Conservation (phyloP, 92 coral and sea anemone genomes). For the Phenganax marumi region DNA sequence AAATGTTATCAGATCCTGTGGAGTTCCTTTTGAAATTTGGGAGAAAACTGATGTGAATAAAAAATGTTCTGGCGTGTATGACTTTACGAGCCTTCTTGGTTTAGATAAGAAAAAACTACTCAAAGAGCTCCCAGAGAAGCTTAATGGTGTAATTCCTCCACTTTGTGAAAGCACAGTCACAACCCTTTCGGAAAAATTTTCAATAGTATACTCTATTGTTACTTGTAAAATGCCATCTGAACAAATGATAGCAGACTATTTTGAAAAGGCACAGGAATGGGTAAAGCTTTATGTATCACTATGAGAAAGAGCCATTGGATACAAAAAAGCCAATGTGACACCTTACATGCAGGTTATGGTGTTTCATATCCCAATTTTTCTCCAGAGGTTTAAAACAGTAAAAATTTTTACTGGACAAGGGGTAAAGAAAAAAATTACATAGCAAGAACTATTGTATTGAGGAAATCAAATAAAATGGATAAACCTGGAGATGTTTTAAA, state of each 20-base stretch:
- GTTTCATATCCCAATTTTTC: not conserved
- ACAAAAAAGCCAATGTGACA: slow-evolving; percentile 3
- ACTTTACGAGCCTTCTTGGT: not conserved
- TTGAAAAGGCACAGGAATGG: slow-evolving; percentile 28
- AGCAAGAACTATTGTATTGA: slow-evolving; percentile 32
- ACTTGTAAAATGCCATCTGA: slow-evolving; percentile 7
- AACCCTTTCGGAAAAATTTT: slow-evolving; percentile 6
- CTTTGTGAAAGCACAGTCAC: not conserved
- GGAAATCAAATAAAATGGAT: slow-evolving; percentile 60
- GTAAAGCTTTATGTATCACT: slow-evolving; percentile 10
- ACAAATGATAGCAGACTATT: slow-evolving; percentile 8
- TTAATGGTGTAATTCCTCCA: slow-evolving; percentile 20
- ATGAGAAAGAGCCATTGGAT: slow-evolving; percentile 9
- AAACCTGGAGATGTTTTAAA: slow-evolving; percentile 48
- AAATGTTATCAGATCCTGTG: not conserved
- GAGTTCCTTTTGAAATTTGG: slow-evolving; percentile 13
- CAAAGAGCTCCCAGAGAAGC: slow-evolving; percentile 14
- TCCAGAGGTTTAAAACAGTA: not conserved
- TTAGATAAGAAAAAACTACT: slow-evolving; percentile 5
- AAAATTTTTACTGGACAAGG: slow-evolving; percentile 20
- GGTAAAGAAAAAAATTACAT: slow-evolving; percentile 21
- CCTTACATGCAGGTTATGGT: slow-evolving; percentile 23
- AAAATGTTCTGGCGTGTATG: not conserved
- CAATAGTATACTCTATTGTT: slow-evolving; percentile 9
- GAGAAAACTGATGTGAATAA: not conserved